Conservation (phyloP, 2,888 invertebrate species). For the Drosophila gaucha region DNA sequence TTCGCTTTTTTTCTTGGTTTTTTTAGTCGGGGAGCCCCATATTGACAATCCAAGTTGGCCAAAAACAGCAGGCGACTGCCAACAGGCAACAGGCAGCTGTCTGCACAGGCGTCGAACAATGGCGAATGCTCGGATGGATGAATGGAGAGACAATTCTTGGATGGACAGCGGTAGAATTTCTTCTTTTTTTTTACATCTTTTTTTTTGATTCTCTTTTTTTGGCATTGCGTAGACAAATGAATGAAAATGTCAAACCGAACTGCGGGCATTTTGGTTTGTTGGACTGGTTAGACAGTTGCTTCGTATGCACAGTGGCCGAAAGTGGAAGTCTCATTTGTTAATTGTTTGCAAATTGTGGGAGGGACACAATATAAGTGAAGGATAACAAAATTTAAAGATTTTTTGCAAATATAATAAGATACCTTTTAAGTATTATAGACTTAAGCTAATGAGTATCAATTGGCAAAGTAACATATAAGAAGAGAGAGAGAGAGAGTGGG, state of each 20-base stretch:
- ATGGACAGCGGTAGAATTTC: slow-evolving; percentile 55
- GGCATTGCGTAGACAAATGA: slow-evolving; percentile 75
- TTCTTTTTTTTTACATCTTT: slow-evolving; percentile 16
- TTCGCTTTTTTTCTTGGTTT: slow-evolving; percentile 5
- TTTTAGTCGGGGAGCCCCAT: slow-evolving; percentile 20
- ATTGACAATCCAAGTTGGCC: slow-evolving; percentile 74
- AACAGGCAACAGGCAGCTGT: slow-evolving; percentile 59
- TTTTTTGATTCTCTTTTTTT: slow-evolving; percentile 31
- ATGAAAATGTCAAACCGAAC: slow-evolving; percentile 76
- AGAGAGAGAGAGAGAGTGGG: no score
- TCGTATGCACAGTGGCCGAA: slow-evolving; percentile 16
- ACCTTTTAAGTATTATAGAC: no score
- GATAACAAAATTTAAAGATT: no score
- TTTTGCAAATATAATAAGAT: no score
- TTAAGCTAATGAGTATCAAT: no score
- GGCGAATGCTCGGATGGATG: slow-evolving; percentile 46
- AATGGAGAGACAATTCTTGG: slow-evolving; percentile 57
- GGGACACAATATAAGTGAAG: no score
- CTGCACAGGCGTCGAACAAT: slow-evolving; percentile 60
- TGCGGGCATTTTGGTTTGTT: slow-evolving; percentile 39
- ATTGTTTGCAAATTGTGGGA: background rate
- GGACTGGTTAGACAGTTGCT: slow-evolving; percentile 9
- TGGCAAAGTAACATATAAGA: no score
- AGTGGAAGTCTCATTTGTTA: background rate
- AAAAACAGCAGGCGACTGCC: slow-evolving; percentile 60